Evolutionary conservation across 2,113 vertebrate genomes (phyloP), one percentile per base, ranked within the genome.

Genomic region (Bambusicola thoracicus): DNA sequence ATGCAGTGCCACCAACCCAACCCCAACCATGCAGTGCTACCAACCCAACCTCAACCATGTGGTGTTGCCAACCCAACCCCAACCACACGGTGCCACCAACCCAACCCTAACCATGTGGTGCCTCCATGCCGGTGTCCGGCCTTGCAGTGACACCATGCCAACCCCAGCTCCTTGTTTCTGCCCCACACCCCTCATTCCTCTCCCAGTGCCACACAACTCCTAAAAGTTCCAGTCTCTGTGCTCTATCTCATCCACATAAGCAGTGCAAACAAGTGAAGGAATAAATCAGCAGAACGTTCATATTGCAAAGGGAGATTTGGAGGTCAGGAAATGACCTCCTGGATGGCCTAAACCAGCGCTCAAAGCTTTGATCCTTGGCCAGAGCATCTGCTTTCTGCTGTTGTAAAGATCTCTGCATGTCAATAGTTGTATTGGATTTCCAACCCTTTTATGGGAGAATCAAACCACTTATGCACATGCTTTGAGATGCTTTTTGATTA

Each of bases 401-500:
- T 51, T 55, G 40, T 29, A 27, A 21, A 81, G 63, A 34, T 5
- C 82, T 65, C n/a, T 4, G 11, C 27, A 46, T 55, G 38, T 56
- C 34, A 14, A 40, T 40, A 21, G 34, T 16, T 32, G 43, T 5
- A 24, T 29, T n/a, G 67, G 75, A 34, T 88, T 75, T 30, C 55
- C 69, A 44, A 30, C 70, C 36, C 34, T 66, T 65, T 49, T 21
- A 59, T 29, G 70, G 75, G 49, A 69, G 70, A 69, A 85, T 82
- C 75, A 78, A 81, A 85, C 73, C 69, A 12, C 48, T 68, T 75
- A 16, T 25, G 78, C 51, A 30, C 36, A 40, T 4, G 68, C 77
- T 82, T 44, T 13, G 53, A 63, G 91, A 78, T 63, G 77, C n/a
- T 78, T 62, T 92, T 89, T 43, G 72, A 44, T 95, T 40, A 53